A percentile compares a stretch with the other conserved stretches of the same genome.
Evolutionary conservation across 1,140 invertebrate species (phyloP).

Genomic region (Musca vetustissima): DNA sequence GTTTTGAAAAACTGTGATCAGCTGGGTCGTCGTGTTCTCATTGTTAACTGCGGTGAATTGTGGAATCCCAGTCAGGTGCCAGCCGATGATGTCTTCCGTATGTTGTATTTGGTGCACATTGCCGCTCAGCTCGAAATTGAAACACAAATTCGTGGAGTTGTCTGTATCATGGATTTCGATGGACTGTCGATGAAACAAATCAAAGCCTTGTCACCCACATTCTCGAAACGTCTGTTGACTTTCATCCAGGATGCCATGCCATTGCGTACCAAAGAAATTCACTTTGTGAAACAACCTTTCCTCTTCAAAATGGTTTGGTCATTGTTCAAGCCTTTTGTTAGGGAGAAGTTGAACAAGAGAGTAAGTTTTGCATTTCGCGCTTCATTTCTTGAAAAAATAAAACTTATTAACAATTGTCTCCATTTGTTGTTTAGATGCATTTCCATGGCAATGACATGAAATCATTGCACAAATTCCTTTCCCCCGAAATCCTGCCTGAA

Average conservation of each 20-base stretch:
- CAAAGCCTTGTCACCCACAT: slow-evolving; percentile 68
- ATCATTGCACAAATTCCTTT: slow-evolving; percentile 74
- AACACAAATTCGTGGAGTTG: slow-evolving; percentile 71
- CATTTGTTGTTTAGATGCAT: slow-evolving; percentile 73
- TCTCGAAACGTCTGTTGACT: slow-evolving; percentile 71
- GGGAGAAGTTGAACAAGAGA: slow-evolving; percentile 78
- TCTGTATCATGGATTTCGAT: slow-evolving; percentile 81
- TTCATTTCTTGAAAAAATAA: too few species aligned
- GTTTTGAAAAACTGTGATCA: slow-evolving; percentile 71
- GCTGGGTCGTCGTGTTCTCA: slow-evolving; percentile 48
- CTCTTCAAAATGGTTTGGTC: slow-evolving; percentile 86
- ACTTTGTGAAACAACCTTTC: slow-evolving; percentile 87
- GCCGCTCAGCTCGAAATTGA: slow-evolving; percentile 72
- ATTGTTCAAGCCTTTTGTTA: slow-evolving; percentile 85
- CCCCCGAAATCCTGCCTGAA: slow-evolving; percentile 69
- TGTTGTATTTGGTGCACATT: slow-evolving; percentile 78
- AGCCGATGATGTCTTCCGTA: slow-evolving; percentile 72
- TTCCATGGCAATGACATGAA: slow-evolving; percentile 76
- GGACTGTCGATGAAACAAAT: slow-evolving; percentile 74
- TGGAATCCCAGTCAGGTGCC: slow-evolving; percentile 75
- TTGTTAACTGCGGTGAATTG: slow-evolving; percentile 54
- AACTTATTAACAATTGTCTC: slow-evolving; percentile 11
- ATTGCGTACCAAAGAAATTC: slow-evolving; percentile 82
- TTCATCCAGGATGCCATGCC: slow-evolving; percentile 90
- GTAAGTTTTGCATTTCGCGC: slow-evolving; percentile 59